Conservation (phyloP, 2,113 vertebrate species). For the Pachypanchax playfairii region DNA sequence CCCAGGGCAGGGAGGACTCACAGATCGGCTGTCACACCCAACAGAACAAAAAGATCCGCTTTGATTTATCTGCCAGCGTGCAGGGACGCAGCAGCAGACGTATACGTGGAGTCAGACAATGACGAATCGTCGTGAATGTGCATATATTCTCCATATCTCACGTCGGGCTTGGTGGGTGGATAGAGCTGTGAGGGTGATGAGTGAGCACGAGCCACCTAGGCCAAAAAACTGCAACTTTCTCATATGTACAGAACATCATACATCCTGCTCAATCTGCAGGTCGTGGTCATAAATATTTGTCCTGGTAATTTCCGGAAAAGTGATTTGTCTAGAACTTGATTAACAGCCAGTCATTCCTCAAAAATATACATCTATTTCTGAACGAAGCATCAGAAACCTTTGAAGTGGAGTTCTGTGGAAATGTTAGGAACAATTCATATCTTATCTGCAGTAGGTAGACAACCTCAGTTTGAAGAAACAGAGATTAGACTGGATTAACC, state of each 20-base stretch:
- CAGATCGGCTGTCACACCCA: conserved; percentile 68
- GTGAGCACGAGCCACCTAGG: conserved; percentile 1
- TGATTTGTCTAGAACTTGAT: conserved; percentile 6
- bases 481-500: too few species aligned
- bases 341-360: background rate
- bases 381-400: background rate
- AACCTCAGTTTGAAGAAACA: too few species aligned
- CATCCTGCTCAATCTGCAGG: background rate
- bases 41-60: conserved; percentile 64
- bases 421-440: too few species aligned
- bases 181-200: conserved; percentile 31
- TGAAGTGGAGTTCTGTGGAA: too few species aligned
- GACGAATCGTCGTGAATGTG: conserved; percentile 56
- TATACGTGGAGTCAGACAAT: conserved; percentile 40
- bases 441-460: too few species aligned
- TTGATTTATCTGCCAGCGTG: conserved; percentile 67
- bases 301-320: conserved; percentile 7
- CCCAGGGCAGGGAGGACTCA: conserved; percentile 61
- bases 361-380: background rate
- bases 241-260: background rate
- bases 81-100: conserved; percentile 33
- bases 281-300: background rate
- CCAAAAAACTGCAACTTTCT: conserved; percentile 3
- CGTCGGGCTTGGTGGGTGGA: conserved; percentile 31
- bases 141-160: conserved; percentile 56